Evolutionary conservation across 2,888 invertebrate genomes (phyloP), one percentile per base, ranked within the genome.

Genomic region (Hyles lineata): DNA sequence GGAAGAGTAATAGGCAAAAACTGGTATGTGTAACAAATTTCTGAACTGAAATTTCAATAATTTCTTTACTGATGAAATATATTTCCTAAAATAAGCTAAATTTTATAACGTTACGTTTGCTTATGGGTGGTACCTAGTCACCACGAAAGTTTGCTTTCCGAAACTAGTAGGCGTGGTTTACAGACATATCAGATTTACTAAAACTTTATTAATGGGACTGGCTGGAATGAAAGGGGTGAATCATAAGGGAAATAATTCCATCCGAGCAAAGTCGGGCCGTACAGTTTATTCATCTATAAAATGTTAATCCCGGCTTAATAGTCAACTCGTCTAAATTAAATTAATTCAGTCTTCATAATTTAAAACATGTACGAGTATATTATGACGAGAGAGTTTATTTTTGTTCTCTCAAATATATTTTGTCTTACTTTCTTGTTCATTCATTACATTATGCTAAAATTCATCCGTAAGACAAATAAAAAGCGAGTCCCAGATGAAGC

Each of bases 391-490:
- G 17, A 0, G 25, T 29, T 52, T 52, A 29, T 29, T 29, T n/a
- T 70, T 23, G 7, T 70, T 25, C 58, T 17, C 29, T 29, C n/a
- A 6, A 32, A 32, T 70, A 52, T 55, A 58, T 67, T 67, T 76
- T 72, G 74, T 71, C 72, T 76, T 7, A 62, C 52, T 29, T 19
- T 61, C 61, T 32, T 55, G 55, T 55, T 62, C 61, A 7, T 32
- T 62, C 61, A 62, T 32, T 62, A 29, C 61, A 32, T 62, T 62
- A 62, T 19, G 61, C 29, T 72, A 78, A 80, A 81, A 82, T 87
- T 85, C 80, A 83, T 85, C 82, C 81, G 81, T 78, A 82, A 83
- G 83, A 84, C 82, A 83, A 84, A 86, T 82, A 86, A 86, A 86
- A 83, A 82, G 80, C 79, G 77, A 83, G 82, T 77, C 77, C 76